Conservation (phyloP, 1,140 invertebrate species). For the Bombus soroeensis region DNA sequence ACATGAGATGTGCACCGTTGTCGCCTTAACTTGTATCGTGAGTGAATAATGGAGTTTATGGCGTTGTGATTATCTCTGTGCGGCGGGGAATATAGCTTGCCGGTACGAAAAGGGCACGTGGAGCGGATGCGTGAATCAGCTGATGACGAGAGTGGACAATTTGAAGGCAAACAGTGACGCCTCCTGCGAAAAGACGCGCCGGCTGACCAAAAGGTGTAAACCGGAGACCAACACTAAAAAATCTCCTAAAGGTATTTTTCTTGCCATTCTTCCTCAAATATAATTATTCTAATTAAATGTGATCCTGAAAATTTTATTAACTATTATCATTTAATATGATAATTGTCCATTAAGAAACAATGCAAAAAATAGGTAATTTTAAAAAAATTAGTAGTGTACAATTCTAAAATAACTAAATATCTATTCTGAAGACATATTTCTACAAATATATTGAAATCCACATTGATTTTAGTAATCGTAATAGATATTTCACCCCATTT, state of each 20-base stretch:
- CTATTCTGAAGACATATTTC: too few relatives aligned
- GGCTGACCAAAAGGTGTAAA: conserved; percentile 90
- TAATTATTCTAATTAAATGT: background rate
- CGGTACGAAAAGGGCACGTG: conserved; percentile 90
- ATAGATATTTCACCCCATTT: background rate
- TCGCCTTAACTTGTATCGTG: conserved; percentile 5
- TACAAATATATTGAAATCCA: background rate
- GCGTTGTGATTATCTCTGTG: conserved; percentile 68
- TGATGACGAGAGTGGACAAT: conserved; percentile 88
- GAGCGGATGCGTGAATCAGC: conserved; percentile 87
- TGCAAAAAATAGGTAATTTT: too few relatives aligned
- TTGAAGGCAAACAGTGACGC: conserved; percentile 89
- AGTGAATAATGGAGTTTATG: conserved; percentile 61
- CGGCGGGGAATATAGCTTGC: conserved; percentile 84
- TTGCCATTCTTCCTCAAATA: background rate
- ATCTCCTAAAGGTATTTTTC: conserved; percentile 81
- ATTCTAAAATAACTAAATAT: too few relatives aligned
- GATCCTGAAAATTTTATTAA: too few relatives aligned
- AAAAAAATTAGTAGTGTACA: too few relatives aligned
- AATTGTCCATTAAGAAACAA: too few relatives aligned
- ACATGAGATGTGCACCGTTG: conserved; percentile 12
- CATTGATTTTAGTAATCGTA: background rate
- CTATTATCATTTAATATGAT: too few relatives aligned
- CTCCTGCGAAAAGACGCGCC: conserved; percentile 88
- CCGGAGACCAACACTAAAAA: conserved; percentile 85